Percentiles rank a stretch among this genome's conserved stretches.
phyloP scores from a whole-genome alignment of 2,797 vertebrate genomes.

The Kryptopterus vitreolus region DNA sequence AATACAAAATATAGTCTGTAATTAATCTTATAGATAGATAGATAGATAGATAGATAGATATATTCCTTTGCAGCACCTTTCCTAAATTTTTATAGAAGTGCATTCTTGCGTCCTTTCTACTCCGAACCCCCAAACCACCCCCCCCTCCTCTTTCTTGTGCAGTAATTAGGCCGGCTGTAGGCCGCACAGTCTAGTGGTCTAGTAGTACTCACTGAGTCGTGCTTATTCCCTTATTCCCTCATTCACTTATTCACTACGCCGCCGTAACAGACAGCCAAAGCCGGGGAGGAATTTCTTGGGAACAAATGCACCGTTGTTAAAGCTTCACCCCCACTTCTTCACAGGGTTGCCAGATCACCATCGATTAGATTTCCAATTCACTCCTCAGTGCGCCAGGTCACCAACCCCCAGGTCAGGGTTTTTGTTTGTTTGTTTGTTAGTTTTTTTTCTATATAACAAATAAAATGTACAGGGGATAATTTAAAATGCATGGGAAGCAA shows the following conservation, averaged over 20 bases:
- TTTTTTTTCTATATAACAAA: neutral
- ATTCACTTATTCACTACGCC: slow-evolving; percentile 44
- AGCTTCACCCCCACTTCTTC: slow-evolving; percentile 45
- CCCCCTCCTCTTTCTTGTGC: too few relatives aligned
- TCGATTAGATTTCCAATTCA: slow-evolving; percentile 17
- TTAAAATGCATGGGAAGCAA: neutral
- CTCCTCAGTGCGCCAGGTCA: neutral
- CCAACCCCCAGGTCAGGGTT: neutral
- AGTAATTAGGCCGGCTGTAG: slow-evolving; percentile 32
- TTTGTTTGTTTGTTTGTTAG: neutral
- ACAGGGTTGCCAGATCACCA: slow-evolving; percentile 19
- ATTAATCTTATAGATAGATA: neutral
- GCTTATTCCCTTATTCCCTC: slow-evolving; percentile 37
- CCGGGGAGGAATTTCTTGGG: slow-evolving; percentile 65
- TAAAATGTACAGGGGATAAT: neutral
- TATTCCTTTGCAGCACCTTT: neutral
- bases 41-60: neutral
- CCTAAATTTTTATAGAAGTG: neutral
- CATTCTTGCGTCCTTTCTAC: neutral
- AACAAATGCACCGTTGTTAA: slow-evolving; percentile 82
- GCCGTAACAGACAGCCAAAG: slow-evolving; percentile 52
- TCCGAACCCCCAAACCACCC: too few relatives aligned
- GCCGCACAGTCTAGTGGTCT: slow-evolving; percentile 9
- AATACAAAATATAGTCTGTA: neutral
- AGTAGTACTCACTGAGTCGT: slow-evolving; percentile 23